phyloP scores from a whole-genome alignment of 1,140 invertebrate species.

The Drosophila busckii region DNA sequence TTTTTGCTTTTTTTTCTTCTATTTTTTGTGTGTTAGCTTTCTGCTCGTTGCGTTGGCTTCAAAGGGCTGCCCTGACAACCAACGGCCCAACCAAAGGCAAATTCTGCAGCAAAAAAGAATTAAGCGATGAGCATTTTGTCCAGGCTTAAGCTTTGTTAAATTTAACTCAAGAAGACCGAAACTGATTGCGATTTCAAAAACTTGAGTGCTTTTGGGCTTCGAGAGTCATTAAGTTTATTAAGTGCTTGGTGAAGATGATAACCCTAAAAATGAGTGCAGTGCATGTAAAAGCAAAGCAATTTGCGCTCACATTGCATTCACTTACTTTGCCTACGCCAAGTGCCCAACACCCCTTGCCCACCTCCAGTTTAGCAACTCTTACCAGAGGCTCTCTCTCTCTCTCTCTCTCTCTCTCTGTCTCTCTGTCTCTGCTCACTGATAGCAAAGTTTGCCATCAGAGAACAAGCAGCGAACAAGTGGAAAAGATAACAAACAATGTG shows the following conservation, averaged over 20 bases:
- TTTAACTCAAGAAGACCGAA: too few relatives aligned
- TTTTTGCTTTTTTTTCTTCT: conserved; percentile 19
- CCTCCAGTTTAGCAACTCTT: conserved; percentile 28
- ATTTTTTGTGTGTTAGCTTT: conserved; percentile 3
- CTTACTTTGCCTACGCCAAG: background rate
- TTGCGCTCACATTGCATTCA: conserved; percentile 45
- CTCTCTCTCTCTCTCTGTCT: background rate
- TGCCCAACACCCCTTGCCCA: background rate
- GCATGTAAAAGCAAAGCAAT: conserved; percentile 58
- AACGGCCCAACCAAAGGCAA: too few relatives aligned
- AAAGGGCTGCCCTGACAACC: too few relatives aligned
- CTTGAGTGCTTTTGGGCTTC: too few relatives aligned
- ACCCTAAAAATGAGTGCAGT: conserved; percentile 68
- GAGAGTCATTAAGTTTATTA: conserved; percentile 73
- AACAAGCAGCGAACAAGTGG: conserved; percentile 18
- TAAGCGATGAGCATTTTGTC: too few relatives aligned
- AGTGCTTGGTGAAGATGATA: conserved; percentile 64
- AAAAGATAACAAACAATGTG: conserved; percentile 61
- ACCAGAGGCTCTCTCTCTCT: conserved; percentile 12
- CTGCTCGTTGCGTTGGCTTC: background rate
- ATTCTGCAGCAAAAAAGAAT: too few relatives aligned
- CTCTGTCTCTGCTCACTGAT: background rate
- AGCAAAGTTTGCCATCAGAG: conserved; percentile 7
- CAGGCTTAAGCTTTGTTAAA: too few relatives aligned
- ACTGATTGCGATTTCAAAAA: too few relatives aligned